Percentiles rank a stretch among this genome's conserved stretches.
These are phyloP conservation scores for Yponomeuta plumbellus DNA, from an alignment of 2,888 invertebrate genomes.

Conservation along the genomic window DNA sequence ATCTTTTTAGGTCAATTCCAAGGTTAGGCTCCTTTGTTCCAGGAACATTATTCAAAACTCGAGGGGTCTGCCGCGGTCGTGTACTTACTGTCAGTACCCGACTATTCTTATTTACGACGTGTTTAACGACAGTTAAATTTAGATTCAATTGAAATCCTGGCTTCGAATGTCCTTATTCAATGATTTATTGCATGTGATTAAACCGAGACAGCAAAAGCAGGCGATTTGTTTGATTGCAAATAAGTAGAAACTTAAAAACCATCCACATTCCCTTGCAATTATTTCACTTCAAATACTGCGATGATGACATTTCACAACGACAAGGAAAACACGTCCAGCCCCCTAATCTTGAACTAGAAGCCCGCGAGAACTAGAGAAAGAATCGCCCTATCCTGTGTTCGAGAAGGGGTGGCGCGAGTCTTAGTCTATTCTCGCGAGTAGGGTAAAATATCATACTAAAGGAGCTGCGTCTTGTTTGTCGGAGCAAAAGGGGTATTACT, in stretches of 20 bases:
- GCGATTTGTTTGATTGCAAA: neutral
- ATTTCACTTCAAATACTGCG: neutral
- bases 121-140: slow-evolving; percentile 1
- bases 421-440: no score
- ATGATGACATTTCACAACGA: neutral
- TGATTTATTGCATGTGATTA: neutral
- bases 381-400: no score
- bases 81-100: neutral
- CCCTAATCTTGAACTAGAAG: no score
- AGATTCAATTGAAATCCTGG: neutral
- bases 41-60: slow-evolving; percentile 16
- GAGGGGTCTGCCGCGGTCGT: slow-evolving; percentile 16
- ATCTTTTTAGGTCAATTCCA: slow-evolving; percentile 53
- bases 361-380: no score
- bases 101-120: slow-evolving; percentile 11
- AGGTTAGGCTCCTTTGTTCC: slow-evolving; percentile 40
- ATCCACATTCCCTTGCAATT: neutral
- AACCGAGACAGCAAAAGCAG: neutral
- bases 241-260: neutral
- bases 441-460: no score
- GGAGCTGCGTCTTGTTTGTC: no score
- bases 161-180: neutral
- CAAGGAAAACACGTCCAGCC: neutral
- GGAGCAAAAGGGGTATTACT: no score
- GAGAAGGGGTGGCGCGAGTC: no score